Evolutionary conservation across 2,888 invertebrate genomes (phyloP).

Genomic region (Hydropsyche betteni): DNA sequence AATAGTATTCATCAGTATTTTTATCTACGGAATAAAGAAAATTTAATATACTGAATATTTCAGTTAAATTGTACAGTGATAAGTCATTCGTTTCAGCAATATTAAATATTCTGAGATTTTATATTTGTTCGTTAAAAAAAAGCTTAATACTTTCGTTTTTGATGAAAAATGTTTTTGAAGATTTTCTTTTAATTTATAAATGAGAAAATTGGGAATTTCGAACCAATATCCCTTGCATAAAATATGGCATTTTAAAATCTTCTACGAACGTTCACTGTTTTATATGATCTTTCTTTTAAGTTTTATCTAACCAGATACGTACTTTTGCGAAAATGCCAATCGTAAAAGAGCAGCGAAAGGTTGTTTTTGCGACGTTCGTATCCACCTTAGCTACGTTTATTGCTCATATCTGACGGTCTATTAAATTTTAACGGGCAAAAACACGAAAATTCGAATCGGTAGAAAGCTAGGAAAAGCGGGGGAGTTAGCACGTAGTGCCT

Average conservation of each 20-base stretch:
- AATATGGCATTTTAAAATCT: conserved; percentile 4
- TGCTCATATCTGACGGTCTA: conserved; percentile 20
- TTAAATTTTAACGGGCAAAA: conserved; percentile 23
- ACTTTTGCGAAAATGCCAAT: conserved; percentile 5
- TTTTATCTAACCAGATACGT: background rate
- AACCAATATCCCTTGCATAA: background rate
- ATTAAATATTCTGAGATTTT: no score
- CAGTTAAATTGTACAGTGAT: no score
- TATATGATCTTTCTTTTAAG: background rate
- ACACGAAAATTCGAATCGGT: background rate
- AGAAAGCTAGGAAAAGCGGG: conserved; percentile 1
- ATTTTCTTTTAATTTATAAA: no score
- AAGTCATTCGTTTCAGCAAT: no score
- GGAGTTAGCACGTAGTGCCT: background rate
- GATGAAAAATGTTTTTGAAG: no score
- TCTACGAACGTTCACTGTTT: background rate
- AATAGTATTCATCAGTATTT: no score
- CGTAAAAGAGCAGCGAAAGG: conserved; percentile 14
- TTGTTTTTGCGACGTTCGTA: background rate
- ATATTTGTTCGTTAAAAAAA: no score
- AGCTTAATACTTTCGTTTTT: no score
- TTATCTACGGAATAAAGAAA: no score
- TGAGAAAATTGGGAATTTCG: no score
- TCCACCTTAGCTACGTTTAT: background rate
- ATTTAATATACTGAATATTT: no score